Evolutionary conservation across 2,113 vertebrate genomes (phyloP).

Genomic region (Phodopus roborovskii): DNA sequence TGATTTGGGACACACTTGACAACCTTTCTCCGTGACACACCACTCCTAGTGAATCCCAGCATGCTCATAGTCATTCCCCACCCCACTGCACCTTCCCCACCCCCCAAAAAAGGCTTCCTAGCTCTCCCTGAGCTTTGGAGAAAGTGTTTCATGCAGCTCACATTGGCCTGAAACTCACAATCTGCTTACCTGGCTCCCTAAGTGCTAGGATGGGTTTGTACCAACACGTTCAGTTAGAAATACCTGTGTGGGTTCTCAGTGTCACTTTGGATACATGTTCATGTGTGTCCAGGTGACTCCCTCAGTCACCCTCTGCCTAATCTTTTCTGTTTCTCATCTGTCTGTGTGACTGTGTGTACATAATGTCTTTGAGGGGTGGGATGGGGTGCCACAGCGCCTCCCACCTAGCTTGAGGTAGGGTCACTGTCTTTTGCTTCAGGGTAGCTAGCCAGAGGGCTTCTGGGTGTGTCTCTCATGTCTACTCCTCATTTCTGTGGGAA

Average conservation of each 20-base stretch:
- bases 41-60: accelerated
- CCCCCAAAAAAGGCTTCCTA: not conserved
- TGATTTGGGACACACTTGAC: not conserved
- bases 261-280: not conserved
- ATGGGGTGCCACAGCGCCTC: not conserved
- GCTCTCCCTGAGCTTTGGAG: not conserved
- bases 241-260: not conserved
- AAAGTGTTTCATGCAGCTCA: not conserved
- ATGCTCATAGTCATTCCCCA: not conserved
- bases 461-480: not conserved
- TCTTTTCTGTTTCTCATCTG: not conserved
- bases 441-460: not conserved
- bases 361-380: not conserved
- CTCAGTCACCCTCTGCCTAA: too few species aligned
- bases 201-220: too few species aligned
- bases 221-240: not conserved
- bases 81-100: not conserved
- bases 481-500: not conserved
- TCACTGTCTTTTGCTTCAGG: not conserved
- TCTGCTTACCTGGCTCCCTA: not conserved
- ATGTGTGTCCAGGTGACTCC: not conserved
- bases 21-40: not conserved
- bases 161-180: not conserved
- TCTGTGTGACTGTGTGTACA: not conserved
- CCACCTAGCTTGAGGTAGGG: not conserved